A percentile compares a stretch with the other conserved stretches of the same genome.
Conservation (phyloP, 2,888 invertebrate genomes). For the Proisotoma minuta region DNA sequence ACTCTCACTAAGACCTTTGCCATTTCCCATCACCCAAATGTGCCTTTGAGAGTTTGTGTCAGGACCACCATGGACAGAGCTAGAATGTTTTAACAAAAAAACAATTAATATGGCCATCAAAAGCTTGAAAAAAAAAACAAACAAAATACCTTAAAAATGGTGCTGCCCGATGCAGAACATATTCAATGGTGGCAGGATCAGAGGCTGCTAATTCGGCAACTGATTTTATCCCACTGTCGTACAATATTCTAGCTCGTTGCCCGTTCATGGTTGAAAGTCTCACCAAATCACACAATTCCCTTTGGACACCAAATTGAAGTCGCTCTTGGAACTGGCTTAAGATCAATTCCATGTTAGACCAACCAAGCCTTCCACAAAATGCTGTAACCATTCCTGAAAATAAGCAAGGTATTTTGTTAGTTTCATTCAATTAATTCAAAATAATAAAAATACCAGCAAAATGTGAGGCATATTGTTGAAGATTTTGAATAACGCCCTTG, state of each 20-base stretch:
- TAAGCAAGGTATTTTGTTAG: background rate
- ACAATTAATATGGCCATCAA: slow-evolving; percentile 1
- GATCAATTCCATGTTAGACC: slow-evolving; percentile 83
- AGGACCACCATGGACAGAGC: slow-evolving; percentile 31
- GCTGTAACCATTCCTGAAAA: slow-evolving; percentile 84
- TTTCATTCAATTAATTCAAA: background rate
- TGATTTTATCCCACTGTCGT: slow-evolving; percentile 71
- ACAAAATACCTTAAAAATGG: slow-evolving; percentile 70
- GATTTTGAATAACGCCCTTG: slow-evolving; percentile 83
- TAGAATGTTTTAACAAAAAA: slow-evolving; percentile 15
- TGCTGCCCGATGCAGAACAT: slow-evolving; percentile 67
- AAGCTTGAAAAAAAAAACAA: background rate
- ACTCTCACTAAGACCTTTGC: slow-evolving; percentile 69
- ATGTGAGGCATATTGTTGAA: slow-evolving; percentile 90
- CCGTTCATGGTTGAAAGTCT: slow-evolving; percentile 77
- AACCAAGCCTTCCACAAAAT: slow-evolving; percentile 89
- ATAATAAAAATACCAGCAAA: slow-evolving; percentile 67
- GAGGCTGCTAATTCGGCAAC: slow-evolving; percentile 74
- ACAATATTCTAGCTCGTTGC: slow-evolving; percentile 75
- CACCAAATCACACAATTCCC: slow-evolving; percentile 87
- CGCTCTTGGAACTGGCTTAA: slow-evolving; percentile 90
- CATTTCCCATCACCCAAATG: slow-evolving; percentile 48
- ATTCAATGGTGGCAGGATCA: slow-evolving; percentile 65
- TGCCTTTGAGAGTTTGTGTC: slow-evolving; percentile 29
- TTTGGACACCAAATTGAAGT: slow-evolving; percentile 86